Percentiles rank a stretch among this genome's conserved stretches.
Conservation (phyloP, 2,888 invertebrate species). For the Cephus sareptanus region DNA sequence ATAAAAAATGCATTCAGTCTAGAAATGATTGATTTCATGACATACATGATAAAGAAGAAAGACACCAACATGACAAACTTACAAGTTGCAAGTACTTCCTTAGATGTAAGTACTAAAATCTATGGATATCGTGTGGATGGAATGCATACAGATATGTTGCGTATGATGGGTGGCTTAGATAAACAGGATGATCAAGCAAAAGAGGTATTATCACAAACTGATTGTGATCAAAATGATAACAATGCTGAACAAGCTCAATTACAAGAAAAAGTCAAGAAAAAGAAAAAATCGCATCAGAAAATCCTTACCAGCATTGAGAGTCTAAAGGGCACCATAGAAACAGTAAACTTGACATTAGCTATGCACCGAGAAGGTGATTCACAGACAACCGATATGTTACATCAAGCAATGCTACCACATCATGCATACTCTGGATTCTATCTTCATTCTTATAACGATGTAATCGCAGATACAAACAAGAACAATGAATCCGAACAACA, state of each 20-base stretch:
- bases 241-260: conserved; percentile 24
- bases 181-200: conserved; percentile 49
- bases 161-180: conserved; percentile 78
- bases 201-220: background rate
- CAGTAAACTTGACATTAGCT: conserved; percentile 31
- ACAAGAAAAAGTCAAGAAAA: conserved; percentile 33
- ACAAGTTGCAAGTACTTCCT: conserved; percentile 84
- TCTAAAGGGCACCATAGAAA: conserved; percentile 36
- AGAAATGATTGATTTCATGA: conserved; percentile 87
- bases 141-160: conserved; percentile 82
- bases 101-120: conserved; percentile 90
- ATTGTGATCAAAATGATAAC: conserved; percentile 11
- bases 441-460: conserved; percentile 41
- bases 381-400: conserved; percentile 50
- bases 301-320: conserved; percentile 36
- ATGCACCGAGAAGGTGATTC: conserved; percentile 43
- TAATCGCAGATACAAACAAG: conserved; percentile 41
- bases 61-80: conserved; percentile 78
- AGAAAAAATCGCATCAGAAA: conserved; percentile 32
- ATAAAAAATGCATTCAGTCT: conserved; percentile 90
- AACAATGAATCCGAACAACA: conserved; percentile 1
- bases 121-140: conserved; percentile 90
- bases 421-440: conserved; percentile 38
- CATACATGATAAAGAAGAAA: conserved; percentile 78
- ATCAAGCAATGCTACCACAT: conserved; percentile 44